Base-by-base conservation (phyloP, 2,797 vertebrate species). In the Microchirus variegatus region DNA sequence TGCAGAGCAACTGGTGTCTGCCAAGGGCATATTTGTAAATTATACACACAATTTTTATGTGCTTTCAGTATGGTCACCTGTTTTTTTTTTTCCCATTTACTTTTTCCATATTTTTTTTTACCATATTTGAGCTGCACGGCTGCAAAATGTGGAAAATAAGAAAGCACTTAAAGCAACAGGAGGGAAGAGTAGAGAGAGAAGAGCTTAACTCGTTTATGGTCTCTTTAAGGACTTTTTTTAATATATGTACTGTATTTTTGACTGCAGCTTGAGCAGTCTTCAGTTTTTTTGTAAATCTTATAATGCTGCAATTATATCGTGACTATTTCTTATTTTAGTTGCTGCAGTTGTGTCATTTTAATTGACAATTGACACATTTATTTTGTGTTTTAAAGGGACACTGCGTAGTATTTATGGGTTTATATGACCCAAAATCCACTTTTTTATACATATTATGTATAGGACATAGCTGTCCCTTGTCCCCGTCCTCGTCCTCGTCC, bases 1-100 rank as follows among this genome's bases (percentile, higher is more conserved):
- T 69, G 59, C 46, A 45, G 18, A 31, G 53, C 58, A 63, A 58
- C 75, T 40, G 51, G 42, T 69, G 43, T 52, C 59, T 65, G 53
- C 47, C 56, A 3, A 37, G 38, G 48, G 58, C 59, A 55, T 65
- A 26, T 68, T 55, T 77, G 45, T 67, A 47, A 84, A 78, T 81
- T 72, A 71, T 73, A 60, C 52, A 58, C 35, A 2, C 31, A 46
- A 4, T 36, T 53, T 77, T 59, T 58, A 53, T 43, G 59, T 18
- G 17, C 45, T 37, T 63, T 65, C 55, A 55, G 48, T 15, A 43
- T 62, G 41, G 22, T 10, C 22, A 26, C 46, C 19, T 48, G 46
- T 47, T 19, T 47, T 18, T 45, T 47, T 18, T 45, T 22, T 13
- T 11, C 6, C 1, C 45, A 13, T 47, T 13, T 10, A 14, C 15